phyloP scores from a whole-genome alignment of 1,140 invertebrate genomes.

The Hylyphantes graminicola region DNA sequence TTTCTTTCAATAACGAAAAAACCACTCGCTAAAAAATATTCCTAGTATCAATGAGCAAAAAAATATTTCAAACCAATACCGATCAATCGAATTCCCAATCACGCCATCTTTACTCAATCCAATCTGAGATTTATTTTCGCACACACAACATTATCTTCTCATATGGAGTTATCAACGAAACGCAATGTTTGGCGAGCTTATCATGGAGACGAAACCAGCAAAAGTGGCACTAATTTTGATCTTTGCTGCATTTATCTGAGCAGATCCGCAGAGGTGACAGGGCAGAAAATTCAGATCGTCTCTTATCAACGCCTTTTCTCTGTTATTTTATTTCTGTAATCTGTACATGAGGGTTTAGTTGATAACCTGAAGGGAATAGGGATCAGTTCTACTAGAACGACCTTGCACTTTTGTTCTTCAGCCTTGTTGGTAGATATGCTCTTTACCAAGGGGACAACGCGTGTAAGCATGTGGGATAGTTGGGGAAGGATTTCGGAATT shows the following conservation, averaged over 20 bases:
- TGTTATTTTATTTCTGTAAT: slow-evolving; percentile 39
- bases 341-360: slow-evolving; percentile 16
- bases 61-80: too few species aligned
- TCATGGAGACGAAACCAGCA: slow-evolving; percentile 3
- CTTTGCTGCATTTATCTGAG: slow-evolving; percentile 4
- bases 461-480: slow-evolving; percentile 30
- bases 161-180: slow-evolving; percentile 13
- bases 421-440: slow-evolving; percentile 33
- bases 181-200: slow-evolving; percentile 44
- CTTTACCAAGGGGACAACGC: not conserved
- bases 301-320: slow-evolving; percentile 1
- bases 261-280: slow-evolving; percentile 28
- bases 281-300: slow-evolving; percentile 44
- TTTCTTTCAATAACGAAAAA: too few species aligned
- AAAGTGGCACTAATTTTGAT: slow-evolving; percentile 53
- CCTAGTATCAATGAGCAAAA: too few species aligned
- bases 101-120: too few species aligned
- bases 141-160: slow-evolving; percentile 12
- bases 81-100: too few species aligned
- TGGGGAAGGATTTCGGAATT: too few species aligned
- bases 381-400: slow-evolving; percentile 20
- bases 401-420: slow-evolving; percentile 57
- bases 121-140: slow-evolving; percentile 42
- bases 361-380: slow-evolving; percentile 30
- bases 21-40: too few species aligned